Base-by-base conservation (phyloP, 2,888 invertebrate species). In the Balanococcus diminutus region DNA sequence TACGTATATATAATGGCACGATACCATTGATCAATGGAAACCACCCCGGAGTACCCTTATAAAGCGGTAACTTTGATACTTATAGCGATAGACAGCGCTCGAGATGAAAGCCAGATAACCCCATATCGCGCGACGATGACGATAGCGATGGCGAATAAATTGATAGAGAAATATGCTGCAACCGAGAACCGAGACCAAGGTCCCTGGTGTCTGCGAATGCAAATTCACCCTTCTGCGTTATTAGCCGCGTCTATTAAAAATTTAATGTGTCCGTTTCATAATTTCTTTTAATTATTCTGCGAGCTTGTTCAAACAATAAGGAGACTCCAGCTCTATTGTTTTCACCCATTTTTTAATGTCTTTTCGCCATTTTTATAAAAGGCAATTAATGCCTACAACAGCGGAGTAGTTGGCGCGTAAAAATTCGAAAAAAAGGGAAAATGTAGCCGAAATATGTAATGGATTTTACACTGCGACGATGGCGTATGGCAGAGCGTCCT, bases 171-270 rank as follows among this genome's bases (percentile, higher is more conserved):
- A 61, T 61, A 25, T 61, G n/a, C n/a, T n/a, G n/a, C n/a, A n/a
- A n/a, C 28, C 31, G 14, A 72, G 4, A 25, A 31, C 28, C 31
- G 32, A 3, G 3, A 2, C 51, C 51, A 51, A 19, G n/a, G 75
- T 75, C 75, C 75, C 75, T 75, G 8, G 75, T 75, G 75, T 75
- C 75, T 75, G 32, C 75, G n/a, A 75, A 75, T 75, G 75, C 75
- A 75, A 75, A 75, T 75, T 32, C 32, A 75, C 32, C 75, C 32
- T 31, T 31, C n/a, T 25, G 67, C 32, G n/a, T 25, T 75, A 32
- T 75, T 32, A 31, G 32, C 28, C 75, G 32, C 32, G n/a, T 75
- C 75, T 31, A 36, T 75, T 75, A 75, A 75, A 75, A 75, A 75
- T 75, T 75, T 75, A 75, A 75, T 75, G 75, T 75, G 32, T 75